Conservation (phyloP, 92 coral and sea anemone species). For the Hydrozoanthus gracilis region DNA sequence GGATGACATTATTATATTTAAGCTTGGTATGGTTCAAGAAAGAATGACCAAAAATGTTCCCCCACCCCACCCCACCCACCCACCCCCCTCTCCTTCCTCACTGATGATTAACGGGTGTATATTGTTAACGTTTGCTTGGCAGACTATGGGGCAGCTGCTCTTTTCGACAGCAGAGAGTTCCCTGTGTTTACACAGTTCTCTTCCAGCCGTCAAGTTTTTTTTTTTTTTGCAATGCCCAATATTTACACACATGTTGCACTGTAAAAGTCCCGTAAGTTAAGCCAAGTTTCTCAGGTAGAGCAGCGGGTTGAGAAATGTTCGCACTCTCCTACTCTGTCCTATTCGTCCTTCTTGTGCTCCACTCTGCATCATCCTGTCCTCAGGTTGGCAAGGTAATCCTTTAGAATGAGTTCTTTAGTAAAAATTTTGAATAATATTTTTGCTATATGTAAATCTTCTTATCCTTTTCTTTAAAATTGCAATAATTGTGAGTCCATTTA, state of each 20-base stretch:
- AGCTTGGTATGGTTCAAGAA: too few relatives aligned
- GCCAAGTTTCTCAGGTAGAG: background rate
- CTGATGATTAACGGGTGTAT: background rate
- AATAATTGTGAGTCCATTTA: background rate
- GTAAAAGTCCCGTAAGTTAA: background rate
- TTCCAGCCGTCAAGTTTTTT: background rate
- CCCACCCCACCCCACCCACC: too few relatives aligned
- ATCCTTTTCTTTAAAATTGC: background rate
- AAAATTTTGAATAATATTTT: background rate
- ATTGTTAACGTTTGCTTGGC: background rate
- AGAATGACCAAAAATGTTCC: too few relatives aligned
- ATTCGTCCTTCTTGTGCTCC: background rate
- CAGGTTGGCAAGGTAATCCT: background rate
- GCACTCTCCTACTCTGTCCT: background rate
- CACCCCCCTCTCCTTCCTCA: background rate
- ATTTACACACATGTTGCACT: conserved; percentile 13
- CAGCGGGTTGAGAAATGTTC: background rate
- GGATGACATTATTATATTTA: too few relatives aligned
- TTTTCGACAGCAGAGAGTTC: background rate
- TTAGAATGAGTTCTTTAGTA: background rate
- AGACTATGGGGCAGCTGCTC: background rate
- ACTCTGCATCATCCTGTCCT: background rate
- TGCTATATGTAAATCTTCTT: background rate
- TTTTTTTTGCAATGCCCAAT: background rate
- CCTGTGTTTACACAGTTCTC: background rate